Conservation (phyloP, 2,888 invertebrate species). For the Dryomyza anilis region DNA sequence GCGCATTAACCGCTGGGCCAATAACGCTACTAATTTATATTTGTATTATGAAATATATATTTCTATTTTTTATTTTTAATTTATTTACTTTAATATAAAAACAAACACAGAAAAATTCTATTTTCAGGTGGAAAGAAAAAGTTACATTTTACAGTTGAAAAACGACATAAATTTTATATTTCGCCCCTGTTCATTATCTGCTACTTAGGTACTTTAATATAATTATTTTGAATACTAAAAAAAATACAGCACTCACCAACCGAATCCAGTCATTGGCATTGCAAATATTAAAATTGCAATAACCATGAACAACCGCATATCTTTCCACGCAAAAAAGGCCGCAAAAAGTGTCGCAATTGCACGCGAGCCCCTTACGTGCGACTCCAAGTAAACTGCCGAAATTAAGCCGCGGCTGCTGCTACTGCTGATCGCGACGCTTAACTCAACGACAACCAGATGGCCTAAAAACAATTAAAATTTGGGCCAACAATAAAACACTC, state of each 20-base stretch:
- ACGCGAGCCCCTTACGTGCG: slow-evolving; percentile 15
- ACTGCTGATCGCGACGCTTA: neutral
- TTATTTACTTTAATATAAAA: too few species aligned
- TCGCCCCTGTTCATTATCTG: too few species aligned
- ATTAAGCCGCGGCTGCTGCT: slow-evolving; percentile 10
- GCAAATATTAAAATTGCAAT: slow-evolving; percentile 83
- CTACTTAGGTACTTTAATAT: too few species aligned
- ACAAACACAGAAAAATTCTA: too few species aligned
- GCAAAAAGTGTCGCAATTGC: slow-evolving; percentile 13
- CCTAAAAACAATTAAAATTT: neutral
- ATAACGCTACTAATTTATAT: too few species aligned
- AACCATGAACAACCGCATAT: slow-evolving; percentile 79
- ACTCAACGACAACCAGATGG: neutral
- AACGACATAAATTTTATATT: too few species aligned
- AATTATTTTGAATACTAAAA: too few species aligned
- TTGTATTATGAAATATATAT: too few species aligned
- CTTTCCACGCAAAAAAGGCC: slow-evolving; percentile 37
- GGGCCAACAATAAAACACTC: slow-evolving; percentile 10
- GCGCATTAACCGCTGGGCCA: too few species aligned
- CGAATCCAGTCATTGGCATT: slow-evolving; percentile 85
- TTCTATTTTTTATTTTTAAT: too few species aligned
- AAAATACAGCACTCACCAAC: slow-evolving; percentile 87
- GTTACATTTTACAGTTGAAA: too few species aligned
- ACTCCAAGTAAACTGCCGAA: neutral
- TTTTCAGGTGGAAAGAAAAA: too few species aligned